phyloP scores from a whole-genome alignment of 2,113 vertebrate species.

The Zingel zingel region DNA sequence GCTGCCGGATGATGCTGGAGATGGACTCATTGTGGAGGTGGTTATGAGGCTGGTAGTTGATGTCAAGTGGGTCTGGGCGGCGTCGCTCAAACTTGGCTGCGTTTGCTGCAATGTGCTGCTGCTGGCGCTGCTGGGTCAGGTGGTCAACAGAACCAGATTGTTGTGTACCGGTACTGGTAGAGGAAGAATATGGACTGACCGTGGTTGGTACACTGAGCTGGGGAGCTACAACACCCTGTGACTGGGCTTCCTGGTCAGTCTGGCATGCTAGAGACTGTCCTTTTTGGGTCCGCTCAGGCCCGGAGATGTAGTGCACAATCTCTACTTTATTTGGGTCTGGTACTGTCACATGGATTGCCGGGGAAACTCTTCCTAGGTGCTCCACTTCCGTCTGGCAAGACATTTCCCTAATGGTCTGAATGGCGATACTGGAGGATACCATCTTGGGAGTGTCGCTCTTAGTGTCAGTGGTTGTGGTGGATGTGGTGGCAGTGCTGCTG shows the following conservation, averaged over 20 bases:
- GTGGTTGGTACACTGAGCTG: slow-evolving; percentile 93
- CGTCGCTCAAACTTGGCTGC: slow-evolving; percentile 92
- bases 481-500: slow-evolving; percentile 2
- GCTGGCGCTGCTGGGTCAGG: slow-evolving; percentile 82
- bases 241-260: slow-evolving; percentile 92
- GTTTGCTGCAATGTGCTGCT: slow-evolving; percentile 82
- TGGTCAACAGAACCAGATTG: slow-evolving; percentile 88
- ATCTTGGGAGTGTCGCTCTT: slow-evolving; percentile 85
- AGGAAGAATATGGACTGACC: slow-evolving; percentile 92
- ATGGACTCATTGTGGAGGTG: slow-evolving; percentile 91
- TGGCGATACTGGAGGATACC: slow-evolving; percentile 89
- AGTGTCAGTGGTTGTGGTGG: slow-evolving; percentile 73
- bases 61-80: slow-evolving; percentile 95
- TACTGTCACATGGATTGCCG: slow-evolving; percentile 94
- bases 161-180: slow-evolving; percentile 85
- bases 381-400: slow-evolving; percentile 81
- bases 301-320: slow-evolving; percentile 95
- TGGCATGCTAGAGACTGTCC: slow-evolving; percentile 97
- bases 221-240: slow-evolving; percentile 90
- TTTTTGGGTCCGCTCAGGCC: slow-evolving; percentile 93
- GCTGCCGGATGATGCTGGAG: slow-evolving; percentile 92
- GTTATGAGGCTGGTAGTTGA: slow-evolving; percentile 93
- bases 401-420: slow-evolving; percentile 91
- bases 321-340: slow-evolving; percentile 94
- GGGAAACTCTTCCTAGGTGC: slow-evolving; percentile 91